Conservation (phyloP, 2,888 invertebrate species). For the Rotaria socialis region DNA sequence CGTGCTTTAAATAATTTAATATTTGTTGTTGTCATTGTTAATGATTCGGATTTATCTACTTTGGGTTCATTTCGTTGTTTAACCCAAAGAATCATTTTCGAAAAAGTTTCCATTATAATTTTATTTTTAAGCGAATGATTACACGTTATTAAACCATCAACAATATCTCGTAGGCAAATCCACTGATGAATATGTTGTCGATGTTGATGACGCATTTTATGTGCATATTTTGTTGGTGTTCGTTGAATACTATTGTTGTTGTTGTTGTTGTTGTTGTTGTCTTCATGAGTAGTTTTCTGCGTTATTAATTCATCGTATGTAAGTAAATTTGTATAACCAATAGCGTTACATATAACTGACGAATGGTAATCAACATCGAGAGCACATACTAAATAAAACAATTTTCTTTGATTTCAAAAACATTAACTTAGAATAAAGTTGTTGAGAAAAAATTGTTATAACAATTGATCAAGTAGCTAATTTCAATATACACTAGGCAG, state of each 20-base stretch:
- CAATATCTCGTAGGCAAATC: conserved; percentile 33
- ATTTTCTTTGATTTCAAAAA: no score
- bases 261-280: neutral
- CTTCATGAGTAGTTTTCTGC: neutral
- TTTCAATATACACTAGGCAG: no score
- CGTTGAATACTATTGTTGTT: neutral
- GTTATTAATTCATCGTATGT: neutral
- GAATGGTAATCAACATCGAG: neutral
- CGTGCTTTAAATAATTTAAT: conserved; percentile 31
- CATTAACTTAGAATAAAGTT: no score
- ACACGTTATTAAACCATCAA: conserved; percentile 4
- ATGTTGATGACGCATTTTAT: conserved; percentile 24
- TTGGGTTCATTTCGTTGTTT: conserved; percentile 6
- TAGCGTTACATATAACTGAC: neutral
- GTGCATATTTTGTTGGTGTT: neutral
- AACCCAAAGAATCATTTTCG: conserved; percentile 11
- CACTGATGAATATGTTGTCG: conserved; percentile 20
- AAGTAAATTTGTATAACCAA: conserved; percentile 18
- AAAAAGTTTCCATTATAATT: neutral
- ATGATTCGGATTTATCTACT: neutral
- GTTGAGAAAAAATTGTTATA: no score
- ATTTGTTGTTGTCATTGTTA: neutral
- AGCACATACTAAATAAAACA: neutral
- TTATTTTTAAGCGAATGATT: conserved; percentile 18
- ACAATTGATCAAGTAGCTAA: no score